These are phyloP conservation scores for Mylabris sibirica DNA, from an alignment of 2,888 invertebrate species.

Conservation along the genomic window DNA sequence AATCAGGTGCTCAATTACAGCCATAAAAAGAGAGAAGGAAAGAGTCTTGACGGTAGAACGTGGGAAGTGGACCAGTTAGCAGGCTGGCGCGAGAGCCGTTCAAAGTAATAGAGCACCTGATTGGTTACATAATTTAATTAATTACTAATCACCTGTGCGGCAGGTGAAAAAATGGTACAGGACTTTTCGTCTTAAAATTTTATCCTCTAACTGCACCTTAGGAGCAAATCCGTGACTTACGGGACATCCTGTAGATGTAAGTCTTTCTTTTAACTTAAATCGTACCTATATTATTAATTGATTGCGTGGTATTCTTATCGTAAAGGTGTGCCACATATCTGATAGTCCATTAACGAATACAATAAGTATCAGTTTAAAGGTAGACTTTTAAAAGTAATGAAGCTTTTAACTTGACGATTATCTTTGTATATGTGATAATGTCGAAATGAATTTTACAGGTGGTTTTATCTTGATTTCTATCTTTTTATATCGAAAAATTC, in stretches of 20 bases:
- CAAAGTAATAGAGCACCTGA: no score
- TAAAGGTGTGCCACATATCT: conserved; percentile 30
- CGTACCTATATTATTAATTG: neutral
- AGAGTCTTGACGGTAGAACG: no score
- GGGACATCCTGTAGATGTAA: neutral
- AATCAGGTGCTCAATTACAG: no score
- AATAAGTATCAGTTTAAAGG: conserved; percentile 32
- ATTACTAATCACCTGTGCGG: no score
- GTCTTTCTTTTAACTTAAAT: neutral
- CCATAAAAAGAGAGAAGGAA: no score
- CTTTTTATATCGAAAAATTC: neutral
- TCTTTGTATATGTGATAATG: neutral
- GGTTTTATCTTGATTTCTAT: neutral
- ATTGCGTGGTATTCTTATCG: conserved; percentile 6
- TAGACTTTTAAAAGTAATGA: conserved; percentile 23
- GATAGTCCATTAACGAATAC: conserved; percentile 30
- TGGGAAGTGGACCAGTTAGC: no score
- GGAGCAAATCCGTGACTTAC: no score
- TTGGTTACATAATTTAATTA: no score
- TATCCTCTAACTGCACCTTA: no score
- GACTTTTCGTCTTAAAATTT: no score
- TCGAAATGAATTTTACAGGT: neutral
- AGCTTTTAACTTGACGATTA: conserved; percentile 25
- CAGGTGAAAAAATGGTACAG: no score
- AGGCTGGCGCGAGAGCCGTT: no score